Evolutionary conservation across 2,888 invertebrate genomes (phyloP), one percentile per base, ranked within the genome.

Genomic region (Phengaris alcon): DNA sequence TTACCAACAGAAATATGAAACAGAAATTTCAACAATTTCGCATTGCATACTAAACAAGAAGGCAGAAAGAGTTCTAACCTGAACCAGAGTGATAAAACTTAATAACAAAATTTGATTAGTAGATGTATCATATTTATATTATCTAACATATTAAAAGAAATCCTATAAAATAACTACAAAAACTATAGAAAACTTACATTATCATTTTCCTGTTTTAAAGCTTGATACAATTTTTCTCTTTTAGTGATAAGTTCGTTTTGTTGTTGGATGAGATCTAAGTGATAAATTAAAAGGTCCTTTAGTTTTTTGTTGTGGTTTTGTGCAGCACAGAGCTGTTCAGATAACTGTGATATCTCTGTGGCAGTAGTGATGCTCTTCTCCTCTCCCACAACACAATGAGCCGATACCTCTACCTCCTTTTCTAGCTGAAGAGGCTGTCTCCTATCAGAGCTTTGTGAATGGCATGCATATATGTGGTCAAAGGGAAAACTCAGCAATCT

Each of bases 221-320:
- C 94, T 77, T 95, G 95, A 79, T 97, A 94, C 75, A 96, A 93
- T 86, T 96, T 97, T 82, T 98, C 97, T 88, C 96, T 97, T 81
- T 95, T 95, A 80, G 95, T 94, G 79, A 98, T 94, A 82, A 96
- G 95, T 84, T 98, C 97, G 83, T 97, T 97, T 89, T 98, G 98
- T 89, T 97, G 97, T 87, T 98, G 97, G 85, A 98, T 97, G 78
- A 98, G 93, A 88, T 98, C 97, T 83, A 98, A 93, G 87, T 98
- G 97, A 80, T 97, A 94, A 77, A 97, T 91, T 79, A 98, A 91
- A 85, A 98, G 95, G 80, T 97, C 96, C 89, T 97, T 97, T 74
- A 96, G 92, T 82, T 95, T 95, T 86, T 94, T 95, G 87, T 96
- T 95, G 90, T 96, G 96, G 83, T 75, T 77, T 76, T 88, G 89